A percentile compares a stretch with the other conserved stretches of the same genome.
phyloP scores from a whole-genome alignment of 2,888 invertebrate species.

The Balanococcus diminutus region DNA sequence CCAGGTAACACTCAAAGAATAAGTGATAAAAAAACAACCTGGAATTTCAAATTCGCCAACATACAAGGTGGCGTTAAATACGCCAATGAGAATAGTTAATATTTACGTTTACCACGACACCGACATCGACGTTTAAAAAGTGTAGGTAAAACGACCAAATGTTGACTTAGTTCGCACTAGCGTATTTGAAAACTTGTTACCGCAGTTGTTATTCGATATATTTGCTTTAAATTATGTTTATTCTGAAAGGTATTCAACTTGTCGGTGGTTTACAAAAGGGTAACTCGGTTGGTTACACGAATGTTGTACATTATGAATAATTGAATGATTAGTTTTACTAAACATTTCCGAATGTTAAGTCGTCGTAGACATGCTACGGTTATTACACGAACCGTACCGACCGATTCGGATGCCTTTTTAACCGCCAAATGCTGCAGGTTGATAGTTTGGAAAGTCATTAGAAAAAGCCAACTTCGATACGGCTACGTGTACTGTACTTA shows the following conservation, averaged over 20 bases:
- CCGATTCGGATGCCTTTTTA: neutral
- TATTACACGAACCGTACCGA: neutral
- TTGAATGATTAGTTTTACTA: neutral
- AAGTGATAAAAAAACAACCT: too few relatives aligned
- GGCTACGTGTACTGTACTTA: too few relatives aligned
- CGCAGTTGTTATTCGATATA: neutral
- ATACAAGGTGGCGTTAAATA: too few relatives aligned
- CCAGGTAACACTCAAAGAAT: too few relatives aligned
- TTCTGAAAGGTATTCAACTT: neutral
- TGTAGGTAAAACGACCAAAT: neutral
- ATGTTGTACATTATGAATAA: neutral
- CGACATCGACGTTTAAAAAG: too few relatives aligned
- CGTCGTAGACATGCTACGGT: neutral
- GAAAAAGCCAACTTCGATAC: neutral
- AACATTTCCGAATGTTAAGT: neutral
- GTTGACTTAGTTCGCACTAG: neutral
- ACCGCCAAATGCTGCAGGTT: neutral
- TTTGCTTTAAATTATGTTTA: slow-evolving; percentile 5
- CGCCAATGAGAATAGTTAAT: too few relatives aligned
- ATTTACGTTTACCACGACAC: too few relatives aligned
- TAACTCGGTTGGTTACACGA: neutral
- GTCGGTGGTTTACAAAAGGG: neutral
- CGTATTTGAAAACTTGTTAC: neutral
- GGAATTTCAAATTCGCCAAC: too few relatives aligned
- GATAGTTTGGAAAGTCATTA: slow-evolving; percentile 9